A percentile compares a stretch with the other conserved stretches of the same genome.
Conservation (phyloP, 2,797 vertebrate genomes). For the Microctenopoma stevenorrisi region DNA sequence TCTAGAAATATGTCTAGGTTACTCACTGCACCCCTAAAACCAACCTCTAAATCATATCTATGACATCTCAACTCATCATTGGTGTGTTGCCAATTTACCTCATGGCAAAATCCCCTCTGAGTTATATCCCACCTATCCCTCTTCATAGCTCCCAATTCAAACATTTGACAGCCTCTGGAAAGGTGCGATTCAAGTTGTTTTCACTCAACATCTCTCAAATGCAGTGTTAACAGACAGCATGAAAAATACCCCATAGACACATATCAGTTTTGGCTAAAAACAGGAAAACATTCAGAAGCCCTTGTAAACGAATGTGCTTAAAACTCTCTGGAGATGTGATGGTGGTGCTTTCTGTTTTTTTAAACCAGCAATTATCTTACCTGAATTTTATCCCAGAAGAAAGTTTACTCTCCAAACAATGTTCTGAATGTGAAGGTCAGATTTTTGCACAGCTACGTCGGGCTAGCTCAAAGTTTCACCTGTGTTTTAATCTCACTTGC, state of each 20-base stretch:
- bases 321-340: conserved; percentile 54
- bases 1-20: conserved; percentile 74
- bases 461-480: conserved; percentile 23
- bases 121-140: conserved; percentile 68
- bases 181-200: conserved; percentile 79
- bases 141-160: conserved; percentile 76
- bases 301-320: conserved; percentile 64
- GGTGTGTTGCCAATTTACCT: conserved; percentile 81
- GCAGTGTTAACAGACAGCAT: conserved; percentile 68
- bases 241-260: conserved; percentile 77
- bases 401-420: conserved; percentile 37
- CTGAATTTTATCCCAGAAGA: conserved; percentile 34
- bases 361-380: conserved; percentile 47
- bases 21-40: conserved; percentile 76
- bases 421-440: conserved; percentile 24
- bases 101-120: conserved; percentile 78
- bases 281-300: conserved; percentile 65
- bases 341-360: conserved; percentile 31
- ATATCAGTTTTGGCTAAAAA: conserved; percentile 78
- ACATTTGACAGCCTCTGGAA: conserved; percentile 78
- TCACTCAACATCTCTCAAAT: conserved; percentile 72
- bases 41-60: conserved; percentile 78
- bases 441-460: conserved; percentile 4
- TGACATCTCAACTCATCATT: conserved; percentile 77
- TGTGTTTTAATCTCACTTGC: conserved; percentile 14